Evolutionary conservation across 2,888 invertebrate species (phyloP).

Genomic region (Lissocephala sabroskyi): DNA sequence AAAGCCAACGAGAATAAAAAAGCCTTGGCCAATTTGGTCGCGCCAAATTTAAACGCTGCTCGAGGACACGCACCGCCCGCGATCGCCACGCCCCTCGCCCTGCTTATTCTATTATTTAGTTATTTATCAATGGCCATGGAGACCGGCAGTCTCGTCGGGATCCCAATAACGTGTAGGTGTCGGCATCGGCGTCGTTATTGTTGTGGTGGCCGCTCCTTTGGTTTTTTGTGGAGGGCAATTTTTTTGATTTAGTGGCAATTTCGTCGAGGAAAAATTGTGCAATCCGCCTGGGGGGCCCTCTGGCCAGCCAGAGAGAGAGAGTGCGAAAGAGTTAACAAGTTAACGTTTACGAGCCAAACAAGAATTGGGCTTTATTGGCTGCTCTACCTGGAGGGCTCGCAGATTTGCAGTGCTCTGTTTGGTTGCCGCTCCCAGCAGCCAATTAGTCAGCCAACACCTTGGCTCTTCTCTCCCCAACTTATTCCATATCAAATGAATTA

Average conservation of each 20-base stretch:
- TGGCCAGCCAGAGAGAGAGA: too few species aligned
- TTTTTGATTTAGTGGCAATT: constrained; percentile 63
- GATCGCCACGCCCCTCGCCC: constrained; percentile 45
- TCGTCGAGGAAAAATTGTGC: constrained; percentile 46
- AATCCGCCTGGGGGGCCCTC: constrained; percentile 35
- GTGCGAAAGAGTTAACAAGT: constrained; percentile 5
- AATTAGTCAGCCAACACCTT: constrained; percentile 3
- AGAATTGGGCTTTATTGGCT: neutral
- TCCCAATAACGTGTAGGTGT: constrained; percentile 40
- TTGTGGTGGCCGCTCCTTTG: constrained; percentile 11
- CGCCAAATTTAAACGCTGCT: constrained; percentile 24
- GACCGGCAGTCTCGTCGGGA: too few species aligned
- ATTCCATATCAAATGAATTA: too few species aligned
- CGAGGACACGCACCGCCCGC: constrained; percentile 33
- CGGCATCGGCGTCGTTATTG: neutral
- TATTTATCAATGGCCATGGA: constrained; percentile 46
- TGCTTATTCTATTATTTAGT: constrained; percentile 59
- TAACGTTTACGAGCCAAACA: neutral
- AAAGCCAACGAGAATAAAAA: constrained; percentile 6
- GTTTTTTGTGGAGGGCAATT: constrained; percentile 4
- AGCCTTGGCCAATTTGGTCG: constrained; percentile 24
- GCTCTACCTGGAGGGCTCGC: neutral
- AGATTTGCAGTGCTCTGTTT: neutral
- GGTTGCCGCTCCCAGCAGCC: neutral
- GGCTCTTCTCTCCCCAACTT: too few species aligned